A percentile compares a stretch with the other conserved stretches of the same genome.
Conservation (phyloP, 2,113 vertebrate genomes). For the Parotia lawesii region DNA sequence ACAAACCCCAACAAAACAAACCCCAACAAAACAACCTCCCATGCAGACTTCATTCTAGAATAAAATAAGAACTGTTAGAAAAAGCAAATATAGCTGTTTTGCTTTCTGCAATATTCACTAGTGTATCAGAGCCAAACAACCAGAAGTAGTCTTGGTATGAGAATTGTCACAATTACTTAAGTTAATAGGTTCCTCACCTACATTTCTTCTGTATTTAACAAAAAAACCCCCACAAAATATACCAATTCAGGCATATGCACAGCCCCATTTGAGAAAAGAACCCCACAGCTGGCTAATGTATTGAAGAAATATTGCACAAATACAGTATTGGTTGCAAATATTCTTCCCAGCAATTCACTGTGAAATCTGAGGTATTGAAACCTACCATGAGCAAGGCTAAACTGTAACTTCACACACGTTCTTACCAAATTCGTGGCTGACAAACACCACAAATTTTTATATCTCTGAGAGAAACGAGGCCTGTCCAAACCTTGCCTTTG, state of each 20-base stretch:
- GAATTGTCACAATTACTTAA: neutral
- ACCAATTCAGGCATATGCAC: neutral
- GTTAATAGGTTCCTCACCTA: neutral
- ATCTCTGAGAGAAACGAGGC: neutral
- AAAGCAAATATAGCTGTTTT: neutral
- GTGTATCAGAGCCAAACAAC: accelerated
- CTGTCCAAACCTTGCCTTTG: neutral
- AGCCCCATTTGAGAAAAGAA: neutral
- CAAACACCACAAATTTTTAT: neutral
- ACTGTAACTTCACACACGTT: neutral
- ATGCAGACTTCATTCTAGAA: no score
- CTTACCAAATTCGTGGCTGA: neutral
- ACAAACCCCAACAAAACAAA: neutral
- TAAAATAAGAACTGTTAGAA: neutral
- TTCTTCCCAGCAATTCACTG: neutral
- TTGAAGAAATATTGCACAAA: neutral
- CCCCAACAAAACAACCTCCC: neutral
- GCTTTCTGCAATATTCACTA: neutral
- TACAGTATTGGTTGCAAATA: neutral
- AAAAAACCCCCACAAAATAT: neutral
- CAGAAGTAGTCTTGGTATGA: neutral
- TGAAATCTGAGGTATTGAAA: neutral
- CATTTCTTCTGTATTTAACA: neutral
- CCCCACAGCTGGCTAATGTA: neutral
- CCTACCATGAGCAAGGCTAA: neutral